Conservation (phyloP, 2,888 invertebrate species). For the Disparrhopalites patrizii region DNA sequence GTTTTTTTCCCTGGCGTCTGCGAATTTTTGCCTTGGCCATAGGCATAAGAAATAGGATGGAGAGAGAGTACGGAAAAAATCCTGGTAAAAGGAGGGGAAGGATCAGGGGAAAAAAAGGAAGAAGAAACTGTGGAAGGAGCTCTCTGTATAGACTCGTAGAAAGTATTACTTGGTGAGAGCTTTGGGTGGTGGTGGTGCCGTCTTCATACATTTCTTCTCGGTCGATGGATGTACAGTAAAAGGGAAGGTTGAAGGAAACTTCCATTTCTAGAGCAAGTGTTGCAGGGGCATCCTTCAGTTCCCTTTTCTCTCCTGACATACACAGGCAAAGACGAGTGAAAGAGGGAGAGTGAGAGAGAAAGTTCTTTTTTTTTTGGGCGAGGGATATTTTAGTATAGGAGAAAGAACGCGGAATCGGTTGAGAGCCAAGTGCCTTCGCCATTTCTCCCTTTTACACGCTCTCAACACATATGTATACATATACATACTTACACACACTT, state of each 20-base stretch:
- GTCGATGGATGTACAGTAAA: constrained; percentile 16
- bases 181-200: too few species aligned
- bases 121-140: too few species aligned
- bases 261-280: neutral
- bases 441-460: constrained; percentile 23
- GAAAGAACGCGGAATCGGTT: constrained; percentile 46
- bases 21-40: constrained; percentile 35
- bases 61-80: too few species aligned
- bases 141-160: too few species aligned
- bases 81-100: too few species aligned
- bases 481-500: neutral
- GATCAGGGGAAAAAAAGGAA: too few species aligned
- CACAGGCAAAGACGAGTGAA: neutral
- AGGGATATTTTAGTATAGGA: neutral
- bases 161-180: too few species aligned
- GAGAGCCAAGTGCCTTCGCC: constrained; percentile 43
- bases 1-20: constrained; percentile 36
- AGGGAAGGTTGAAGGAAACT: neutral
- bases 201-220: too few species aligned
- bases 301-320: too few species aligned
- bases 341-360: constrained; percentile 8
- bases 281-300: constrained; percentile 15
- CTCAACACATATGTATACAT: neutral
- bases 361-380: neutral
- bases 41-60: constrained; percentile 11